Conservation (phyloP, 2,888 invertebrate species). For the Cactoblastis cactorum region DNA sequence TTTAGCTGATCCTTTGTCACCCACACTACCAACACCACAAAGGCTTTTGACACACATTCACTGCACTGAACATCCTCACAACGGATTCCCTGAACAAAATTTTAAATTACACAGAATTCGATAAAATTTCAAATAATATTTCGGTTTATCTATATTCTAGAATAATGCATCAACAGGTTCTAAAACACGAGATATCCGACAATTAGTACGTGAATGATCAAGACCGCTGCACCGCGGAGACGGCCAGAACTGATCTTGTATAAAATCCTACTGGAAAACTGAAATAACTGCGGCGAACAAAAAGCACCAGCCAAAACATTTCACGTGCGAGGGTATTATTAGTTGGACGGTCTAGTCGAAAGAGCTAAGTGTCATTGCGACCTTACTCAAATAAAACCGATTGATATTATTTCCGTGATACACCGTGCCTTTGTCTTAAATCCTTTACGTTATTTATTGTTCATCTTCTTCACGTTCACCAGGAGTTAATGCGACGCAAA, state of each 20-base stretch:
- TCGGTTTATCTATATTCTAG: background rate
- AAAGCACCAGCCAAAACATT: slow-evolving; percentile 79
- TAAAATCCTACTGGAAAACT: slow-evolving; percentile 79
- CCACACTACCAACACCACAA: slow-evolving; percentile 55
- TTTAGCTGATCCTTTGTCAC: slow-evolving; percentile 36
- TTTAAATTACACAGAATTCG: slow-evolving; percentile 28
- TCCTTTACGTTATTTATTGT: slow-evolving; percentile 30
- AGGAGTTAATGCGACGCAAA: slow-evolving; percentile 49
- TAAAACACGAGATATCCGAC: slow-evolving; percentile 18
- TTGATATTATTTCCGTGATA: slow-evolving; percentile 49
- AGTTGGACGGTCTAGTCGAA: slow-evolving; percentile 78
- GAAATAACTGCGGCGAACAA: slow-evolving; percentile 78
- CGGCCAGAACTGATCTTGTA: slow-evolving; percentile 72
- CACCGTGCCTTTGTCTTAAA: slow-evolving; percentile 32
- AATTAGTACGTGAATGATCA: slow-evolving; percentile 19
- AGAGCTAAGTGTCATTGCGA: slow-evolving; percentile 69
- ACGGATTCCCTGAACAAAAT: slow-evolving; percentile 24
- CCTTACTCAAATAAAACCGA: slow-evolving; percentile 55
- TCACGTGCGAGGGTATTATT: slow-evolving; percentile 77
- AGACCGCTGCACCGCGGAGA: slow-evolving; percentile 55
- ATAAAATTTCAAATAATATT: background rate
- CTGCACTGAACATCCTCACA: slow-evolving; percentile 46
- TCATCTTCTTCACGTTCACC: slow-evolving; percentile 23
- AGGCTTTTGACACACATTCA: slow-evolving; percentile 59
- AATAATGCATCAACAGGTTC: slow-evolving; percentile 15